Conservation (phyloP, 2,888 invertebrate species). For the Drosophila antonietae region DNA sequence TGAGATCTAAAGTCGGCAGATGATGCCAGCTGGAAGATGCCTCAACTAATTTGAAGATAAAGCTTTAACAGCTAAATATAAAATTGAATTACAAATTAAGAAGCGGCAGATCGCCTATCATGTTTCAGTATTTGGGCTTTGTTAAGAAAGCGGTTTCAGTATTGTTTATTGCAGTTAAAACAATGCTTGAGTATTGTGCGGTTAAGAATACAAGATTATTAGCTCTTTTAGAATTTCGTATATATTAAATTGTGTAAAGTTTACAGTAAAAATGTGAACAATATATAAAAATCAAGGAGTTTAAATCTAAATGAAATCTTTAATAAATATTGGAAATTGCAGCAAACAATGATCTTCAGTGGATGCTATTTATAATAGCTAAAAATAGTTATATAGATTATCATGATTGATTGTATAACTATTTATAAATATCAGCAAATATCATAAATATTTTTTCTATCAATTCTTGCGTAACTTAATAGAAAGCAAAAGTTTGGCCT, state of each 20-base stretch:
- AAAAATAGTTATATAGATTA: too few relatives aligned
- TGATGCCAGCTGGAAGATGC: background rate
- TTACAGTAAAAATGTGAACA: background rate
- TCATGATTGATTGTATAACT: too few relatives aligned
- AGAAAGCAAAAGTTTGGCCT: accelerated
- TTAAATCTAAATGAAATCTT: background rate
- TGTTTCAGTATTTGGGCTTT: background rate
- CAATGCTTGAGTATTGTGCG: background rate
- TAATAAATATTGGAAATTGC: background rate
- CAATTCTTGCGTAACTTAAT: background rate
- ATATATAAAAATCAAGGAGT: background rate
- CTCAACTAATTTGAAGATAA: conserved; percentile 1
- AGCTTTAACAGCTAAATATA: background rate
- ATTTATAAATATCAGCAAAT: too few relatives aligned
- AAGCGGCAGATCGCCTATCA: background rate
- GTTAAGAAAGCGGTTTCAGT: background rate
- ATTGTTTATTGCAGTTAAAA: background rate
- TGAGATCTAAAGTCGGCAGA: background rate
- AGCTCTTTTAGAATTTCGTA: background rate
- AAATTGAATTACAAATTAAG: conserved; percentile 5
- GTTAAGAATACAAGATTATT: background rate
- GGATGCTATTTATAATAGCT: too few relatives aligned
- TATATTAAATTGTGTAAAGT: background rate
- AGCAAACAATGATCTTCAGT: too few relatives aligned
- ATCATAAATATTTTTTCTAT: too few relatives aligned